Evolutionary conservation across 2,797 vertebrate genomes (phyloP).

Genomic region (Astyanax mexicanus): DNA sequence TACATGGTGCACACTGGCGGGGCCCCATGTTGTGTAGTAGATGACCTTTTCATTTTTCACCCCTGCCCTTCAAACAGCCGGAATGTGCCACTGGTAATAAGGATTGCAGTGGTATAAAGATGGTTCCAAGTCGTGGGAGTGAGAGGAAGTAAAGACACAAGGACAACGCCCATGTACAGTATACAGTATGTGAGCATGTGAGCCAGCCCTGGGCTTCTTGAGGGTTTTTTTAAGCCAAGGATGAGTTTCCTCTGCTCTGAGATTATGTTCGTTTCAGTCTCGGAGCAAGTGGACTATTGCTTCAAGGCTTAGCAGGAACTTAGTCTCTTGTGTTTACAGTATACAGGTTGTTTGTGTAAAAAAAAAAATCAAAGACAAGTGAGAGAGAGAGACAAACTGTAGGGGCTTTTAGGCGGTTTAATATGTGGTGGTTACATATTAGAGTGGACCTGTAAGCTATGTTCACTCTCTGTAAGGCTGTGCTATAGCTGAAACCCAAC

Average conservation of each 20-base stretch:
- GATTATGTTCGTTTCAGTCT: conserved; percentile 34
- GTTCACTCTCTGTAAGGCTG: conserved; percentile 46
- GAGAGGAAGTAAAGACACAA: conserved; percentile 30
- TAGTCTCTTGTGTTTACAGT: conserved; percentile 16
- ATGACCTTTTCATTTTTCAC: too few species aligned
- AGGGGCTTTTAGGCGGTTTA: neutral
- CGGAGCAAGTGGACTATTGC: conserved; percentile 31
- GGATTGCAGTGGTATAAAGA: conserved; percentile 32
- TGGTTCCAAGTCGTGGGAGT: conserved; percentile 32
- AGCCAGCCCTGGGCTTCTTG: conserved; percentile 31
- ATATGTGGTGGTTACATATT: conserved; percentile 22
- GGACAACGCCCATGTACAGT: neutral
- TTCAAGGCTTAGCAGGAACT: conserved; percentile 31
- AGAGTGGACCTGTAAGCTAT: conserved; percentile 21
- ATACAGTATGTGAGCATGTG: too few species aligned
- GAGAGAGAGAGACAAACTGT: neutral
- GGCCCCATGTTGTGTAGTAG: too few species aligned
- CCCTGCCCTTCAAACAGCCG: too few species aligned
- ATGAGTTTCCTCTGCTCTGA: conserved; percentile 43
- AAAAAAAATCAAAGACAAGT: neutral
- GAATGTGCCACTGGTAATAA: too few species aligned
- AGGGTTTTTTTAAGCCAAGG: conserved; percentile 27
- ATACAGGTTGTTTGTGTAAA: conserved; percentile 4
- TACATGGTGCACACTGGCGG: too few species aligned
- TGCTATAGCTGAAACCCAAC: conserved; percentile 55